Base-by-base conservation (phyloP, 1,140 invertebrate species). In the Callitettix versicolor region DNA sequence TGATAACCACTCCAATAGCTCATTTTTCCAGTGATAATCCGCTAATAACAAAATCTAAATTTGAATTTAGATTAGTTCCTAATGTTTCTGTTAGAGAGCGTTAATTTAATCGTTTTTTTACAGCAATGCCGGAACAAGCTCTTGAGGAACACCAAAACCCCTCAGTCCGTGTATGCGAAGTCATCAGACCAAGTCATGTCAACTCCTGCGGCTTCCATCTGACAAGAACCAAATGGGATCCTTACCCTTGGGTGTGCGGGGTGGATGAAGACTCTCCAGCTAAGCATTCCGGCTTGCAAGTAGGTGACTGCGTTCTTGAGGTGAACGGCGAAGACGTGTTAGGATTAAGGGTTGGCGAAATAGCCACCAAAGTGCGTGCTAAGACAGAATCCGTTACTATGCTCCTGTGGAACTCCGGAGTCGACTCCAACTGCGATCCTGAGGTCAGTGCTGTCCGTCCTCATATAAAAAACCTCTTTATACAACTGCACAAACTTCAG, bases 151-250 rank as follows among this genome's bases (percentile, higher is more conserved):
- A 62, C 17, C 58, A 54, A 38, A 17, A 47, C 12, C 61, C 63
- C 24, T 55, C 53, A 5, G 36, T 64, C 33, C 36, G 63, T 11
- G 56, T 64, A 7, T 64, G 63, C 42, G 55, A 64, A 43, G 54
- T 64, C 18, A 50, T 49, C 33, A 58, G 58, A 44, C 49, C 55
- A 0, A 11, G 33, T 11, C 43, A 40, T 2, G 40, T 21, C 1
- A 62, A 56, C 3, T 65, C 71, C 21, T 79, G 73, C 30, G 81
- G 81, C 17, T 83, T 84, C 67, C 75, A 81, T 63, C 65, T 84
- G 41, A 79, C 77, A 1, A 71, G 79, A 54, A 79, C 76, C 18
- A 79, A 81, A 63, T 84, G 80, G 80, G 81, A 84, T 69, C 80
- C 81, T 4, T 84, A 84, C 72, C 81, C 81, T 26, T 83, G 81